A percentile compares a stretch with the other conserved stretches of the same genome.
phyloP scores from a whole-genome alignment of 30 jellyfish, hydroid and myxozoan species.

The Rhopilema esculentum region DNA sequence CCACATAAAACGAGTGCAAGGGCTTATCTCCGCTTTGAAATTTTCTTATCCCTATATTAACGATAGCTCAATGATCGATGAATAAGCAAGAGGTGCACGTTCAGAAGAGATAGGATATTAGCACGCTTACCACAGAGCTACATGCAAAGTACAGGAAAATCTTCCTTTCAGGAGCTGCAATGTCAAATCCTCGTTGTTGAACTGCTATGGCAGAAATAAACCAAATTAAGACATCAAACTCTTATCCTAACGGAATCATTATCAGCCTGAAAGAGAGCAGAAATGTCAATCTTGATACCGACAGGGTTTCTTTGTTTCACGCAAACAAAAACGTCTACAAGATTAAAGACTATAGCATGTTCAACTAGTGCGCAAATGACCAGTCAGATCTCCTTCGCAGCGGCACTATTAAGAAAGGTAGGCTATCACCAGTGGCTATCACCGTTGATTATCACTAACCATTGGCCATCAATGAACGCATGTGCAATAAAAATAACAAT shows the following conservation, averaged over 20 bases:
- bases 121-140: not conserved
- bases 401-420: too few species aligned
- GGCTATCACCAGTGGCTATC: too few species aligned
- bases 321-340: conserved; percentile 22
- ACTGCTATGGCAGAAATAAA: not conserved
- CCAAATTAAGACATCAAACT: not conserved
- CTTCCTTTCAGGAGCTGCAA: not conserved
- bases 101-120: not conserved
- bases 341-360: conserved; percentile 6
- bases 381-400: not conserved
- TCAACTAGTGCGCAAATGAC: not conserved
- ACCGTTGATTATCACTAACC: too few species aligned
- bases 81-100: not conserved
- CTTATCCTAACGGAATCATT: not conserved
- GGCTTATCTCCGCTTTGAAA: too few species aligned
- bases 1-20: too few species aligned
- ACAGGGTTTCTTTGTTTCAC: conserved; percentile 45
- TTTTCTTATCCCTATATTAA: not conserved
- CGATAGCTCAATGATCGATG: not conserved
- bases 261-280: conserved; percentile 3
- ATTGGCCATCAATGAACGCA: too few species aligned
- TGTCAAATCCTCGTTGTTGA: not conserved
- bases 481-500: too few species aligned
- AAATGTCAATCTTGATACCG: conserved; percentile 20
- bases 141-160: not conserved